phyloP scores from a whole-genome alignment of 2,113 vertebrate species.

The Mormyrus lacerda region DNA sequence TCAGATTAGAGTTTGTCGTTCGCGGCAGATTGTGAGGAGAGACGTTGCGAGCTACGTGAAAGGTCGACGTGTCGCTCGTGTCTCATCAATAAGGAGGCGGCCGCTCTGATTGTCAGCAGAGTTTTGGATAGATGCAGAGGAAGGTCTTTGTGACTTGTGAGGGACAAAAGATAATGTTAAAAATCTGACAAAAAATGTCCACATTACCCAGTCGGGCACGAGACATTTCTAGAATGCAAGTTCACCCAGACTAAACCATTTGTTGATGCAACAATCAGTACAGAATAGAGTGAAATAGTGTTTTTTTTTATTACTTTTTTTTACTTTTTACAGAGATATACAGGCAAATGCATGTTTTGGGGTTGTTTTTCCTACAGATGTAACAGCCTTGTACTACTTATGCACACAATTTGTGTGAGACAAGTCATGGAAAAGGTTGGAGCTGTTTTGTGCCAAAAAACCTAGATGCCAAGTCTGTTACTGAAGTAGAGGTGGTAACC shows the following conservation, averaged over 20 bases:
- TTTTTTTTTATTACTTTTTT: too few relatives aligned
- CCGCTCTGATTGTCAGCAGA: neutral
- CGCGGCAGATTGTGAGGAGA: neutral
- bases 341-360: neutral
- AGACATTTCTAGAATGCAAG: neutral
- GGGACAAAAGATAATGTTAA: neutral
- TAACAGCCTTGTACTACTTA: neutral
- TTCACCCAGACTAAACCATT: neutral
- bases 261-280: neutral
- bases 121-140: neutral
- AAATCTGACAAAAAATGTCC: neutral
- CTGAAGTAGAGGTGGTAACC: neutral
- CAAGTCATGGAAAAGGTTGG: neutral
- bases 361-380: neutral
- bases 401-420: neutral
- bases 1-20: neutral
- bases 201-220: neutral
- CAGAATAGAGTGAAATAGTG: neutral
- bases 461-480: neutral
- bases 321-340: neutral
- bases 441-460: neutral
- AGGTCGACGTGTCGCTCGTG: neutral
- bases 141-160: neutral
- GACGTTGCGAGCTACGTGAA: neutral
- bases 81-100: neutral